Evolutionary conservation across 2,888 invertebrate species (phyloP), one percentile per base, ranked within the genome.

Genomic region (Ptychoptera albimana): DNA sequence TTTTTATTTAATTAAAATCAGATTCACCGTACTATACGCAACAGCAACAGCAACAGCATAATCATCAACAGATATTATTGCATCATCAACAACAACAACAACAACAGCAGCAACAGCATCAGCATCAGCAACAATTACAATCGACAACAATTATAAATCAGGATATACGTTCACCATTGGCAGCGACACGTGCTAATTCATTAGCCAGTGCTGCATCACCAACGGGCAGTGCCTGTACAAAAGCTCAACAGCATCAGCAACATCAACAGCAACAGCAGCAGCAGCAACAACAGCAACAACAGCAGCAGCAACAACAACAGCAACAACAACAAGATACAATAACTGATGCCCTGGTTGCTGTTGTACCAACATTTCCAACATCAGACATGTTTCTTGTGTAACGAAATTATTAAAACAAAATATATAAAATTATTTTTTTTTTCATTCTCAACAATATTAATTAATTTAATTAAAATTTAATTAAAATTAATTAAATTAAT

Each of bases 201-300:
- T 67, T 79, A 46, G 78, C 77, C 8, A 76, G 77, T 47, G 79
- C 79, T 30, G 77, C 79, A 38, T 79, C 79, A 37, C 79, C 79
- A 36, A 79, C 77, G 50, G 79, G 79, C 51, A 78, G 78, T 59
- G 79, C 78, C 48, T 77, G 78, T 60, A 71, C 76, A 49, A 78
- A 78, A 59, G 69, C 72, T 48, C 77, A 78, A 57, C 23, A 23
- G 23, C 23, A 23, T 3, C 23, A 23, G 7, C 23, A 5, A 37
- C 37, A 37, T 10, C 37, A 23, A 23, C 23, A 23, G 7, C 23
- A 23, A 23, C 23, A 23, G 7, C 23, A 23, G 7, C 23, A 23
- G 7, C 23, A 23, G 23, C 23, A 23, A 7, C 23, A 23, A 7
- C 4, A 23, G 7, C 23, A 23, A 23, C 7, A 23, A 23, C 23